phyloP scores from a whole-genome alignment of 1,140 invertebrate species.

The Pollicipes pollicipes region DNA sequence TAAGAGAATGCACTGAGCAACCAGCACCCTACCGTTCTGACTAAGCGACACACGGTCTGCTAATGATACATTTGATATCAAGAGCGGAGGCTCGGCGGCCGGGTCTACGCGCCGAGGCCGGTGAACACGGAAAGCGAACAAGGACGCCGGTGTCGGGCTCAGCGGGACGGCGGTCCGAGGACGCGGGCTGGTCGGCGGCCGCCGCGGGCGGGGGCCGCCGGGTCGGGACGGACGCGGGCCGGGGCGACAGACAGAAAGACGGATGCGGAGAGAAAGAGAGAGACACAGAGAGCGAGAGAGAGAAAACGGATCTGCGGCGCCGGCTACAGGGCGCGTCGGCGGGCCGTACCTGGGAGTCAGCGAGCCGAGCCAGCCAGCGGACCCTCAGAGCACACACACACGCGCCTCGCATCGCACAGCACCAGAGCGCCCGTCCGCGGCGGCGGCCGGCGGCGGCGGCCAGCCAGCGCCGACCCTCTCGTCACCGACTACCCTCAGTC shows the following conservation, averaged over 20 bases:
- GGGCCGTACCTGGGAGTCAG: conserved; percentile 6
- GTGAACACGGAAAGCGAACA: too few species aligned
- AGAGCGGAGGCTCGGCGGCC: too few species aligned
- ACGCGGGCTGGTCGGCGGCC: too few species aligned
- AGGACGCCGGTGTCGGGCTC: too few species aligned
- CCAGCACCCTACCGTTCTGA: too few species aligned
- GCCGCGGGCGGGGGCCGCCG: too few species aligned
- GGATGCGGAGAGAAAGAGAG: background rate
- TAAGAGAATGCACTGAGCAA: too few species aligned
- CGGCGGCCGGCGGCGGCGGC: conserved; percentile 24
- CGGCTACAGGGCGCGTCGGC: background rate
- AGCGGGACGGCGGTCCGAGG: too few species aligned
- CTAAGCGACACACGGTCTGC: too few species aligned
- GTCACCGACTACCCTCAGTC: conserved; percentile 13
- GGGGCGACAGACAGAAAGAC: background rate
- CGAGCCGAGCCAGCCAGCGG: conserved; percentile 28
- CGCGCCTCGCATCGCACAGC: background rate
- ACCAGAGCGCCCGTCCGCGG: background rate
- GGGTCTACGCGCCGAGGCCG: too few species aligned
- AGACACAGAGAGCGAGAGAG: background rate
- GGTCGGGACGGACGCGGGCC: too few species aligned
- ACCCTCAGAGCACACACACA: background rate
- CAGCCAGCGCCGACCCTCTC: background rate
- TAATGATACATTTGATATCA: too few species aligned
- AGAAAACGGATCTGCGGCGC: background rate